Evolutionary conservation across 1,140 invertebrate genomes (phyloP).

Genomic region (Tyrophagus putrescentiae): DNA sequence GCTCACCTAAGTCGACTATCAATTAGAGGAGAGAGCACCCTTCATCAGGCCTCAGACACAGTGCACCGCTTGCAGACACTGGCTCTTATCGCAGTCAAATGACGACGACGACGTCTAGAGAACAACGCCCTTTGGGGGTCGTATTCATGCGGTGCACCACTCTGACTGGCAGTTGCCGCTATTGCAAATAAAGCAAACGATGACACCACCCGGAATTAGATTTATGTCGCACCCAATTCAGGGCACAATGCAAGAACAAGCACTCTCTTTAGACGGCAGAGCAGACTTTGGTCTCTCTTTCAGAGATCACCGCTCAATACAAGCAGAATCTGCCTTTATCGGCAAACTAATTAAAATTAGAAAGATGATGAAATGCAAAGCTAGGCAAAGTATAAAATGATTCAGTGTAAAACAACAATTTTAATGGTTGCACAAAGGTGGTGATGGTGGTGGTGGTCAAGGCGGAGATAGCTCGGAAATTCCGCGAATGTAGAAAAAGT

Average conservation of each 20-base stretch:
- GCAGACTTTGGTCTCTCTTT: background rate
- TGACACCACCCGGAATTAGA: constrained; percentile 15
- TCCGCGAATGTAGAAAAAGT: too few species aligned
- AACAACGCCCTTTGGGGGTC: background rate
- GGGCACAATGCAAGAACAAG: background rate
- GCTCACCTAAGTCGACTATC: constrained; percentile 2
- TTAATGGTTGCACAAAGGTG: too few species aligned
- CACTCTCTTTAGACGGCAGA: background rate
- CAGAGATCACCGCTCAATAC: background rate
- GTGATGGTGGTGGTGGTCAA: too few species aligned
- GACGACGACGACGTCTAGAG: background rate
- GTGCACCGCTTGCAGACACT: background rate
- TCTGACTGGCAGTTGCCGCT: too few species aligned
- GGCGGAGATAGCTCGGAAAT: too few species aligned
- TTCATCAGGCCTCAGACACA: background rate
- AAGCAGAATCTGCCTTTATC: background rate
- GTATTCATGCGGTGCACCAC: background rate
- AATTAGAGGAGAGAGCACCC: background rate
- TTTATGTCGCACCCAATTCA: constrained; percentile 9
- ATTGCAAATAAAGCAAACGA: too few species aligned
- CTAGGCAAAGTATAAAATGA: too few species aligned
- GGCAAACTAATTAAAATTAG: background rate
- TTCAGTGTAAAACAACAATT: too few species aligned
- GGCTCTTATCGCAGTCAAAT: background rate
- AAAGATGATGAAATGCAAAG: background rate